Evolutionary conservation across 23 tunicate genomes (phyloP), one percentile per base, ranked within the genome.

Genomic region (Trididemnum clinides): DNA sequence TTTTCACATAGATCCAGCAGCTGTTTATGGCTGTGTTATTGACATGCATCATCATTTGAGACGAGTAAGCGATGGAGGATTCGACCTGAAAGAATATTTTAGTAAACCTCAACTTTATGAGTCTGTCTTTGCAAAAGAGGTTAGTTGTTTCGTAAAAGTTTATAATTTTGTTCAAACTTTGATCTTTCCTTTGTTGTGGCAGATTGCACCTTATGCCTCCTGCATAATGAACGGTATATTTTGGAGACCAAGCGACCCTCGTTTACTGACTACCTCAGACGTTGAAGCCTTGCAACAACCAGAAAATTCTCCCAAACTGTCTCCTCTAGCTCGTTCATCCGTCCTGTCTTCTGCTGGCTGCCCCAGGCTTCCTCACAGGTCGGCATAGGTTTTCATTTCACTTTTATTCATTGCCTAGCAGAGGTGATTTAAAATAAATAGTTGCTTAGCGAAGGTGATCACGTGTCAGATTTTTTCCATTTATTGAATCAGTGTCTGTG

Each of bases 161-260:
- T 44, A 7, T 7, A 44, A 44, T 44, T 44, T 44, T 7, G 10
- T 7, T 44, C 54, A 44, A 15, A 44, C 10, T 7, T 44, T 44
- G 54, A 7, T 10, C 54, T 10, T 44, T 44, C 15, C 54, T 15
- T 12, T 30, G 27, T 33, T 64, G 64, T 44, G 6, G 2, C 2
- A 91, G 95, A 97, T 97, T 15, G 99, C 99, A 6, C 99, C 99
- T 18, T 92, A 88, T 69, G 92, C 96, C 31, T 97, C 99, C 5
- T 97, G 99, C 50, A 93, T 97, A 29, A 82, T 92, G 50, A 97
- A 97, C 62, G 92, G 99, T 23, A 88, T 97, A 23, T 97, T 97
- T 49, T 97, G 99, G 99, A 64, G 97, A 32, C 99, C 99, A 0
- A 85, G 83, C 33, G 99, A 97, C 71, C 99, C 99, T 19, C 51